Evolutionary conservation across 2,888 invertebrate species (phyloP), one percentile per base, ranked within the genome.

Genomic region (Pollenia labialis): DNA sequence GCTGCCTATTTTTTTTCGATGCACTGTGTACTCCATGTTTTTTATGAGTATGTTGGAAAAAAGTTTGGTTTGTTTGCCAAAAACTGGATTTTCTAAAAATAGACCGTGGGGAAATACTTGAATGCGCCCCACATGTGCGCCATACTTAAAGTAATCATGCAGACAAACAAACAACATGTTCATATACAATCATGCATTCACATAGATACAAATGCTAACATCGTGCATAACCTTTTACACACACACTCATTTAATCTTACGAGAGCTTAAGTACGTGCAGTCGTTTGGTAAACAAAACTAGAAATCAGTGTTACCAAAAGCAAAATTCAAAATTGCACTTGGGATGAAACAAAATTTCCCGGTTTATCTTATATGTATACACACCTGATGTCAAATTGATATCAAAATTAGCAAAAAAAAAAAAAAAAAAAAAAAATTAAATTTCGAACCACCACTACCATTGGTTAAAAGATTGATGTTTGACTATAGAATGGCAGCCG

Each of bases 71-170:
- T 87, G 81, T 68, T 85, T 90, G 90, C 91, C 91, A 89, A 92
- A 90, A 92, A 92, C 92, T 90, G 92, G 92, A 92, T 92, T 91
- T 91, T 92, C 92, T 92, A 92, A 90, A 92, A 92, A 92, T 92
- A 92, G 92, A 90, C 89, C 88, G 90, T 89, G 91, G 90, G 91
- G 90, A 90, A 92, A 91, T 91, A 91, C 90, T 91, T 91, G 90
- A 90, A 90, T 90, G 86, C 88, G 89, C 90, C 89, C 89, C 90
- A 90, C 91, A 92, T 91, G 91, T 91, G 90, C 90, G 74, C 82
- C 85, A 87, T 82, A 81, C 85, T 79, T 69, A 52, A 74, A 81
- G 64, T 72, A 64, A 80, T 72, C 72, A 68, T 72, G 44, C 66
- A 81, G 40, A 52, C 62, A 71, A 50, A 66, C 64, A 71, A 69